Conservation (phyloP, 2,797 vertebrate genomes). For the Malurus leucopterus region DNA sequence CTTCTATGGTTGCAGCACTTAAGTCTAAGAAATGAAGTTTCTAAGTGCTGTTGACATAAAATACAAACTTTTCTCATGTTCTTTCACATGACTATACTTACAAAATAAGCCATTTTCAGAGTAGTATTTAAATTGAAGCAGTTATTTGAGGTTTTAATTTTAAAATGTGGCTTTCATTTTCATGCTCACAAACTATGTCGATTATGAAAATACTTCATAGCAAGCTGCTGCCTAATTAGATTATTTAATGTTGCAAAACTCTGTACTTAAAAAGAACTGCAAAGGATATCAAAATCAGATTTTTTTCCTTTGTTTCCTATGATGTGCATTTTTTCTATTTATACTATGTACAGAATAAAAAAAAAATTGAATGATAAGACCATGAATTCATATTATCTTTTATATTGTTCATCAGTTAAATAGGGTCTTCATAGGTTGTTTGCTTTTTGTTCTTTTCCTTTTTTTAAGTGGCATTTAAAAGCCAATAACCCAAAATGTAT, state of each 20-base stretch:
- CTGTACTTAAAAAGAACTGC: conserved; percentile 6
- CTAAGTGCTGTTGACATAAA: neutral
- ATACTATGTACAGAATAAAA: neutral
- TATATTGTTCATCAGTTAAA: neutral
- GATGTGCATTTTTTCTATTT: neutral
- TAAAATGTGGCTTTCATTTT: conserved; percentile 22
- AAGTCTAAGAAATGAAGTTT: neutral
- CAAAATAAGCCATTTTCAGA: neutral
- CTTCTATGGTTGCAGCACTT: neutral
- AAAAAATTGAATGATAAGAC: neutral
- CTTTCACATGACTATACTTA: neutral
- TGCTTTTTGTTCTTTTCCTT: neutral
- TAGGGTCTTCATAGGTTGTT: neutral
- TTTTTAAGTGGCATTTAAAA: conserved; percentile 4
- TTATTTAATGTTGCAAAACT: conserved; percentile 41
- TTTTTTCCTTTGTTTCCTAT: neutral
- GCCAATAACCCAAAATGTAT: neutral
- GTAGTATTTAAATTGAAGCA: neutral
- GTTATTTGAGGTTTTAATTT: neutral
- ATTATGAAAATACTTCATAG: conserved; percentile 28
- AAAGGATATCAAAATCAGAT: conserved; percentile 1
- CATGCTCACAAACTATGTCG: neutral
- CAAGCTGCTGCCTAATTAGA: conserved; percentile 35
- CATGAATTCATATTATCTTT: neutral
- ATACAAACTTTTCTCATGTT: neutral